phyloP scores from a whole-genome alignment of 1,140 invertebrate genomes.

The Heliothis subflexa region DNA sequence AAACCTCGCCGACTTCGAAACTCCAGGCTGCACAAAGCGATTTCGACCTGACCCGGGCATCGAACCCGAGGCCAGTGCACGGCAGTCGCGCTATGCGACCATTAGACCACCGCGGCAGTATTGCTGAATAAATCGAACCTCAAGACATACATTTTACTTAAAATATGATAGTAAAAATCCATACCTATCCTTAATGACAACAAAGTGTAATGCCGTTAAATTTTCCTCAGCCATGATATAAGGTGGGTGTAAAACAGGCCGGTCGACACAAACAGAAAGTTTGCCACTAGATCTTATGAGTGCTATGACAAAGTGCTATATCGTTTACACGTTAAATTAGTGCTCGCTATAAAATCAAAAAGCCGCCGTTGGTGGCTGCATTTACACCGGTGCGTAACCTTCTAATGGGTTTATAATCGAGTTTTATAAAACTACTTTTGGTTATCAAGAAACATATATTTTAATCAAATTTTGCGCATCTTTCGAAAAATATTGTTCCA shows the following conservation, averaged over 20 bases:
- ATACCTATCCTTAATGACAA: neutral
- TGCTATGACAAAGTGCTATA: constrained; percentile 57
- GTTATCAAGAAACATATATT: too few relatives aligned
- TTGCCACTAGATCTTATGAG: constrained; percentile 32
- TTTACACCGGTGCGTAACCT: constrained; percentile 45
- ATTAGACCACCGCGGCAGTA: too few relatives aligned
- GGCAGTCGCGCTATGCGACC: too few relatives aligned
- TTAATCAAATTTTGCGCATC: too few relatives aligned
- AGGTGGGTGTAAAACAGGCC: neutral
- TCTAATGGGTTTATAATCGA: neutral
- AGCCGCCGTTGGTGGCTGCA: constrained; percentile 9
- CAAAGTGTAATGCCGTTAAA: neutral
- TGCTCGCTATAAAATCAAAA: constrained; percentile 62
- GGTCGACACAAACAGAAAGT: constrained; percentile 33
- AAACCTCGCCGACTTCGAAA: too few relatives aligned
- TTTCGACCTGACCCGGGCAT: too few relatives aligned
- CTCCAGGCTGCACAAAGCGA: too few relatives aligned
- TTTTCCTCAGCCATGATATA: neutral
- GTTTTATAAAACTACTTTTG: neutral
- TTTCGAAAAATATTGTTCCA: too few relatives aligned
- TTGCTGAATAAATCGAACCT: too few relatives aligned
- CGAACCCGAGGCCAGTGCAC: too few relatives aligned
- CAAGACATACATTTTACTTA: too few relatives aligned
- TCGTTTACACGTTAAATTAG: constrained; percentile 60
- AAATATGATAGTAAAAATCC: too few relatives aligned